These are phyloP conservation scores for Aspidapion aeneum DNA, from an alignment of 2,888 invertebrate species.

Conservation along the genomic window DNA sequence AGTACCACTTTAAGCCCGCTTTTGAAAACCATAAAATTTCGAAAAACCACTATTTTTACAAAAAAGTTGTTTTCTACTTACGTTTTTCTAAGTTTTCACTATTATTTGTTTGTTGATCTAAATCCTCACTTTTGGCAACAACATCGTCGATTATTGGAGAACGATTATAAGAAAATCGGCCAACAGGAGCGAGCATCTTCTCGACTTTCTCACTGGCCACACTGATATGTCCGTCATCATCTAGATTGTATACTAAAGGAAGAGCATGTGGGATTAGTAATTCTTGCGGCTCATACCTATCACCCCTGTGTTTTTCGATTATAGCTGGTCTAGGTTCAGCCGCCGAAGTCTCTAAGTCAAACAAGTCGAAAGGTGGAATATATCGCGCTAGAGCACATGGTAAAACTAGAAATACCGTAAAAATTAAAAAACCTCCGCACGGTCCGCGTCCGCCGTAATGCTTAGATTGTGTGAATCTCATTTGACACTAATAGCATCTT, in stretches of 20 bases:
- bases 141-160: constrained; percentile 11
- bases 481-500: background rate
- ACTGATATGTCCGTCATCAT: constrained; percentile 25
- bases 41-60: too few relatives aligned
- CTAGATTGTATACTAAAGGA: constrained; percentile 29
- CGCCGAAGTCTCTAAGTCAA: constrained; percentile 32
- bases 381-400: background rate
- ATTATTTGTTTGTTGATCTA: background rate
- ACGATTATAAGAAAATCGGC: constrained; percentile 37
- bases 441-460: background rate
- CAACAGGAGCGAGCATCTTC: constrained; percentile 38
- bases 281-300: too few relatives aligned
- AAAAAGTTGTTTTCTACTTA: too few relatives aligned
- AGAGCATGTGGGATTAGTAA: constrained; percentile 19
- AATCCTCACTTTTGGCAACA: background rate
- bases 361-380: background rate
- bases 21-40: too few relatives aligned
- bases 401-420: background rate
- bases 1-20: too few relatives aligned
- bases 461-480: background rate
- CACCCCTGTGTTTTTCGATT: constrained; percentile 21
- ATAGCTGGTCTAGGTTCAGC: constrained; percentile 36
- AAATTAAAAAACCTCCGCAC: background rate
- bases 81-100: background rate
- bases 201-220: constrained; percentile 39